These are phyloP conservation scores for Sorex fumeus DNA, from an alignment of 2,113 vertebrate species.

Conservation along the genomic window DNA sequence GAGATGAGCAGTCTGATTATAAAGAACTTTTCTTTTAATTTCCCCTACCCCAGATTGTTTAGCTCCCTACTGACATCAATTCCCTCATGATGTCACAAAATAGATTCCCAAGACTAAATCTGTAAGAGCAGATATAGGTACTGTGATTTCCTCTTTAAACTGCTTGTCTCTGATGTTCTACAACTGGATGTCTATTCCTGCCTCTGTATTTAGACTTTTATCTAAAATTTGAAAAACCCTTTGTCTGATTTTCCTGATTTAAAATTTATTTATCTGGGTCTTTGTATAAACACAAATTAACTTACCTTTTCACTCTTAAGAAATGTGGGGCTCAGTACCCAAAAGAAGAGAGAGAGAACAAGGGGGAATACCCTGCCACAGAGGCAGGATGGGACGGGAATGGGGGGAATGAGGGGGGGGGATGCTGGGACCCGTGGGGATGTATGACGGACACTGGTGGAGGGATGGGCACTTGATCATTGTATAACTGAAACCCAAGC, in stretches of 20 bases:
- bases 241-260: neutral
- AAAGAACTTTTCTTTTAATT: neutral
- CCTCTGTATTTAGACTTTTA: neutral
- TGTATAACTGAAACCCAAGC: no score
- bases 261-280: neutral
- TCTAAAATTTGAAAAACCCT: neutral
- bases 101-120: neutral
- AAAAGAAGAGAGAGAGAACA: no score
- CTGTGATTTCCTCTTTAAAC: accelerated
- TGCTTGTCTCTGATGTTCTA: neutral
- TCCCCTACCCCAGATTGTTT: neutral
- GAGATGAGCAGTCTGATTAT: neutral
- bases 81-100: neutral
- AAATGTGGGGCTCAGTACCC: neutral
- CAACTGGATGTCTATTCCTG: neutral
- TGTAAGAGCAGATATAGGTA: neutral
- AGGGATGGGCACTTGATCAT: no score
- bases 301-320: constrained; percentile 6
- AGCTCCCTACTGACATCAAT: neutral
- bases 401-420: no score
- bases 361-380: no score
- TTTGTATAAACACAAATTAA: neutral
- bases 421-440: no score
- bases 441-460: no score
- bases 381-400: no score